These are phyloP conservation scores for Pygmarrhopalites habei DNA, from an alignment of 1,140 invertebrate species.

Conservation along the genomic window DNA sequence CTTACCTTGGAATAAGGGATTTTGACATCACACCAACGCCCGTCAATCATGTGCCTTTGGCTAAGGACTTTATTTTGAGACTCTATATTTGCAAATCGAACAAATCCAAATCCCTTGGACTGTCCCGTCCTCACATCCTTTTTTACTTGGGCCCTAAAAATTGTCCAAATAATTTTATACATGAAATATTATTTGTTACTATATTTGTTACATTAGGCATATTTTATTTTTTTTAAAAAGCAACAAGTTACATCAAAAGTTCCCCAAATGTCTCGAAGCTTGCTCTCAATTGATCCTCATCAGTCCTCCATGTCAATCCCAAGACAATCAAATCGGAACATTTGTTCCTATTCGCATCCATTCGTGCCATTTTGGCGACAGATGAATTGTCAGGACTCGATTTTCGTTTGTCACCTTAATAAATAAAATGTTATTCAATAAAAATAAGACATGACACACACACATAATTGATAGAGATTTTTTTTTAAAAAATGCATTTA, in stretches of 20 bases:
- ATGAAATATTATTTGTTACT: neutral
- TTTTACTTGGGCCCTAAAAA: slow-evolving; percentile 63
- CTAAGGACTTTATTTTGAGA: slow-evolving; percentile 76
- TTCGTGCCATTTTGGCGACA: too few species aligned
- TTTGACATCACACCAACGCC: slow-evolving; percentile 93
- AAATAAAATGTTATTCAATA: slow-evolving; percentile 19
- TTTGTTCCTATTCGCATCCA: slow-evolving; percentile 77
- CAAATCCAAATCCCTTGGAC: slow-evolving; percentile 93
- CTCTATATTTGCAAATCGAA: slow-evolving; percentile 84
- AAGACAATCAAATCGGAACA: slow-evolving; percentile 96
- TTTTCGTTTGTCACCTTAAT: slow-evolving; percentile 79
- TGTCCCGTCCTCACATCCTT: slow-evolving; percentile 88
- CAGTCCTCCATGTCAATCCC: slow-evolving; percentile 94
- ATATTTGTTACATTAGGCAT: neutral
- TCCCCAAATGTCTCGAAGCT: slow-evolving; percentile 96
- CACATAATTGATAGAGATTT: too few species aligned
- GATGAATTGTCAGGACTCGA: slow-evolving; percentile 85
- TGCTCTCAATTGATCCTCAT: slow-evolving; percentile 85
- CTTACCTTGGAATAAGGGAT: slow-evolving; percentile 69
- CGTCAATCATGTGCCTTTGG: slow-evolving; percentile 82
- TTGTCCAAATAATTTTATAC: too few species aligned
- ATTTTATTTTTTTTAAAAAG: slow-evolving; percentile 48
- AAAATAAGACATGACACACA: too few species aligned
- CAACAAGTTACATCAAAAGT: slow-evolving; percentile 72
- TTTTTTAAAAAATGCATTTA: slow-evolving; percentile 44